Evolutionary conservation across 2,113 vertebrate species (phyloP), one percentile per base, ranked within the genome.

Genomic region (Crypturellus undulatus): DNA sequence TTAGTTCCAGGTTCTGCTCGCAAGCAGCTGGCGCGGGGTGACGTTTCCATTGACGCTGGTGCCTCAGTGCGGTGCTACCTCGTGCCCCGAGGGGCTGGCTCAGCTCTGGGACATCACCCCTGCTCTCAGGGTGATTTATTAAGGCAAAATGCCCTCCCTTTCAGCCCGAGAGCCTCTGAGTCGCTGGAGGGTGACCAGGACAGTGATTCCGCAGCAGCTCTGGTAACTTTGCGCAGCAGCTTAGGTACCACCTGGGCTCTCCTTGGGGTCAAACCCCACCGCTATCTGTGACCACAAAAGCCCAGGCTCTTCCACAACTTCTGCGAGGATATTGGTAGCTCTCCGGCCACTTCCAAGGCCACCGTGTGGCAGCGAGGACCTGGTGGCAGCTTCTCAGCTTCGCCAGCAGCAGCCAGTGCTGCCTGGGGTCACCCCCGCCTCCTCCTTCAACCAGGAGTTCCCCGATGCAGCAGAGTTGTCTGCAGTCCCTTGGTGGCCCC

Each of bases 1-100:
- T 95, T 63, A 69, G 12, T 75, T 76, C 93, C 12, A 9, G 54
- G 62, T 97, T 59, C 28, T 89, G 63, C 77, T 87, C 36, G 43
- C 43, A 34, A n/a, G 70, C 42, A 76, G 65, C 38, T 5, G 6
- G 43, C 28, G 42, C 0, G 0, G 63, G 54, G 20, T 59, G 73
- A 43, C 67, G 62, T 63, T 93, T 69, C 56, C 47, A 7, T 80
- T 2, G 1, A 40, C 71, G 67, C 62, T 0, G 0, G 7, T 68
- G 68, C 30, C 70, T 72, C 2, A 0, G 7, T 38, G 34, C 16
- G 4, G 51, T 28, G 42, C 51, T 77, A 69, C 0, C 2, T 22
- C 1, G 9, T 80, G 68, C 45, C 67, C 45, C 0, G 0, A 6
- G 45, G 21, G 64, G 30, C 73, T 90, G 90, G 32, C 22, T 52